Evolutionary conservation across 1,140 invertebrate species (phyloP).

Genomic region (Telenomus remus): DNA sequence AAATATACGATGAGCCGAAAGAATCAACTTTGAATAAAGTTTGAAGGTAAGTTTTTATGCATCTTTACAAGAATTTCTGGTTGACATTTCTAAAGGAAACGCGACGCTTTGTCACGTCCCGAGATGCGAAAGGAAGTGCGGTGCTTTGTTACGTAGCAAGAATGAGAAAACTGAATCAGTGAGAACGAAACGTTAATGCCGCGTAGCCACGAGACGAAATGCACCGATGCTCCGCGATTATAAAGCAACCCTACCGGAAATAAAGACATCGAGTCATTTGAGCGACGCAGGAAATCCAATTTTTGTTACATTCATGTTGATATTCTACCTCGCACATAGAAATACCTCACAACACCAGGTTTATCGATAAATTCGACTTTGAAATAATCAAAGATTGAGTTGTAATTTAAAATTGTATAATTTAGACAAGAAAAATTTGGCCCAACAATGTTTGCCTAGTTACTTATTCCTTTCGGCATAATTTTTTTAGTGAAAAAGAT

Average conservation of each 20-base stretch:
- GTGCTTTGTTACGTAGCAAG: conserved; percentile 55
- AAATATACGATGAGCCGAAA: too few relatives aligned
- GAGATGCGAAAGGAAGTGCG: conserved; percentile 52
- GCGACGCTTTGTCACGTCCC: conserved; percentile 55
- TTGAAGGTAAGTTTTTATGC: neutral
- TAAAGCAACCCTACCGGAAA: conserved; percentile 46
- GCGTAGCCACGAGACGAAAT: conserved; percentile 43
- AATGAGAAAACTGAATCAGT: conserved; percentile 57
- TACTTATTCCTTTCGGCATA: too few relatives aligned
- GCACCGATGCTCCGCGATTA: conserved; percentile 45
- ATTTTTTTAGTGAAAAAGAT: too few relatives aligned
- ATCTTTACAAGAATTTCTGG: conserved; percentile 25
- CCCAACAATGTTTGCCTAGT: too few relatives aligned
- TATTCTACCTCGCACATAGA: too few relatives aligned
- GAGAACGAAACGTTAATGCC: conserved; percentile 53
- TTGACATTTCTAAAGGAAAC: conserved; percentile 47
- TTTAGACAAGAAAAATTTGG: too few relatives aligned
- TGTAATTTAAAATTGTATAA: too few relatives aligned
- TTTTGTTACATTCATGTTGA: neutral
- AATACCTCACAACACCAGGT: too few relatives aligned
- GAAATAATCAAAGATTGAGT: too few relatives aligned
- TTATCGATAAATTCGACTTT: too few relatives aligned
- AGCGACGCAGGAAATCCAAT: conserved; percentile 49
- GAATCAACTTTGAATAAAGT: too few relatives aligned
- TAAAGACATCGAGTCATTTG: conserved; percentile 55